These are phyloP conservation scores for Xanthostigma xanthostigma DNA, from an alignment of 2,888 invertebrate genomes.

Conservation along the genomic window DNA sequence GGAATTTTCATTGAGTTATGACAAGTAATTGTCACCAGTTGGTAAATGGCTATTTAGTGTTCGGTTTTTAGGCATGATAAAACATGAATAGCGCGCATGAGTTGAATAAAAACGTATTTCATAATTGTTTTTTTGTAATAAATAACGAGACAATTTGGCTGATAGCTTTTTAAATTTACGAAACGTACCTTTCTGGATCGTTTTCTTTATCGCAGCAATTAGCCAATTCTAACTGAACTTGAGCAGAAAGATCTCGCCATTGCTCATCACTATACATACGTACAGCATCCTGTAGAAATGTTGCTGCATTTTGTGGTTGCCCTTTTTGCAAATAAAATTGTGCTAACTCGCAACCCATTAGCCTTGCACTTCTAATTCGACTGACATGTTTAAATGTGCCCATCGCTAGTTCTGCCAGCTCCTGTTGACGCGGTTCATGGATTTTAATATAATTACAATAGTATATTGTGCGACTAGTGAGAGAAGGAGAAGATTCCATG, in stretches of 20 bases:
- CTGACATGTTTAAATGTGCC: slow-evolving; percentile 91
- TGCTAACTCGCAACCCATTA: slow-evolving; percentile 80
- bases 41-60: too few species aligned
- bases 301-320: slow-evolving; percentile 77
- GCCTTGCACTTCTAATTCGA: slow-evolving; percentile 61
- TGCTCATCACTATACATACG: slow-evolving; percentile 77
- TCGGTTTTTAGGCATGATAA: too few species aligned
- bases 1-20: too few species aligned
- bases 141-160: too few species aligned
- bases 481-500: too few species aligned
- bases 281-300: slow-evolving; percentile 73
- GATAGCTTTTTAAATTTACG: not conserved
- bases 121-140: too few species aligned
- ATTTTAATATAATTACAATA: not conserved
- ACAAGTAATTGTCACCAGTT: too few species aligned
- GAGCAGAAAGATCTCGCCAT: slow-evolving; percentile 71
- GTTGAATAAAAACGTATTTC: too few species aligned
- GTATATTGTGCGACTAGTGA: too few species aligned
- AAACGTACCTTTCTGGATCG: slow-evolving; percentile 49
- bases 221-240: slow-evolving; percentile 70
- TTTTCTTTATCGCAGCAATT: slow-evolving; percentile 70
- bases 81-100: too few species aligned
- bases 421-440: slow-evolving; percentile 29
- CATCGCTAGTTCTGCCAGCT: slow-evolving; percentile 86
- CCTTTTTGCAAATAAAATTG: slow-evolving; percentile 77